Conservation (phyloP, 2,888 invertebrate genomes). For the Polymixis lichenea region DNA sequence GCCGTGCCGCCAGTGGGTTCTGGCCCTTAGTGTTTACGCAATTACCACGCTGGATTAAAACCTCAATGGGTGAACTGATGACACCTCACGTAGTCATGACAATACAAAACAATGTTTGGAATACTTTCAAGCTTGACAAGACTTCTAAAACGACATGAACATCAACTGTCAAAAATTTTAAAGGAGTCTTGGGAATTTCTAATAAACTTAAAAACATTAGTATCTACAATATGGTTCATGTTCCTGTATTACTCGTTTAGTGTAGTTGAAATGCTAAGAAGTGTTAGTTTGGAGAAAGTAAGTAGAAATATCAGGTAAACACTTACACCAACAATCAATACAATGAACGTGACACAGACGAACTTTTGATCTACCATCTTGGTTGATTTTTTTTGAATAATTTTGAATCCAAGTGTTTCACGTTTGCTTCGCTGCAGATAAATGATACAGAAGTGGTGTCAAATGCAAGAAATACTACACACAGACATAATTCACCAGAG, state of each 20-base stretch:
- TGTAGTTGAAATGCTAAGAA: conserved; percentile 86
- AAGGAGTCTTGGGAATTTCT: conserved; percentile 80
- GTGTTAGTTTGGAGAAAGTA: conserved; percentile 84
- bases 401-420: conserved; percentile 47
- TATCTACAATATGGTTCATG: conserved; percentile 82
- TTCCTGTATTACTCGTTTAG: conserved; percentile 80
- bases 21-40: too few species aligned
- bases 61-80: not conserved
- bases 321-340: conserved; percentile 54
- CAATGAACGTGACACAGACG: conserved; percentile 28
- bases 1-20: too few species aligned
- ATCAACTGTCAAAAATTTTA: conserved; percentile 83
- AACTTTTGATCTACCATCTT: conserved; percentile 52
- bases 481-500: conserved; percentile 73
- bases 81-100: conserved; percentile 65
- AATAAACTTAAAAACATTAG: conserved; percentile 77
- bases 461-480: conserved; percentile 76
- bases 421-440: conserved; percentile 71
- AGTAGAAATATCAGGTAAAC: conserved; percentile 47
- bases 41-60: not conserved
- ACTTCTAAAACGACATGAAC: conserved; percentile 76
- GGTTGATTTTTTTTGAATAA: conserved; percentile 36
- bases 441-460: conserved; percentile 77
- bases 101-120: conserved; percentile 76
- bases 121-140: conserved; percentile 78